Evolutionary conservation across 1,140 invertebrate genomes (phyloP).

Genomic region (Pseudoatta argentina): DNA sequence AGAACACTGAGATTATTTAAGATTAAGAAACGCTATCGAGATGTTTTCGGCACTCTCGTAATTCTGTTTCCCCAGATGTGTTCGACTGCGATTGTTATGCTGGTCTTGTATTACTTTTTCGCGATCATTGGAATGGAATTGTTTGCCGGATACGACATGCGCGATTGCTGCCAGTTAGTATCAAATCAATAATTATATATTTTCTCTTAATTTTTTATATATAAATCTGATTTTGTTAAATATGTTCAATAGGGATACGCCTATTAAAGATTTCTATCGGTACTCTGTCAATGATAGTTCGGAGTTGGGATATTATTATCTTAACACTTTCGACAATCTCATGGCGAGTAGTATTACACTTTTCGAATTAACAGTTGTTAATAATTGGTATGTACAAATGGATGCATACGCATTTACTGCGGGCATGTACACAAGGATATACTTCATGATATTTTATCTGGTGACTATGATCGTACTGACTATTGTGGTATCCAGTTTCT

Average conservation of each 20-base stretch:
- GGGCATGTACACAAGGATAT: conserved; percentile 90
- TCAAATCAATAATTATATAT: conserved; percentile 19
- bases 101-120: conserved; percentile 96
- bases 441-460: conserved; percentile 96
- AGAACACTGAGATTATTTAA: conserved; percentile 91
- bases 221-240: neutral
- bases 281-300: conserved; percentile 89
- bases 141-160: conserved; percentile 92
- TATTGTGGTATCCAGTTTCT: conserved; percentile 95
- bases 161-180: conserved; percentile 94
- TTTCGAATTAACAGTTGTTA: conserved; percentile 96
- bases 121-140: conserved; percentile 97
- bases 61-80: conserved; percentile 92
- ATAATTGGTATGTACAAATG: conserved; percentile 98
- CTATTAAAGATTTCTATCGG: conserved; percentile 94
- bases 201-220: neutral
- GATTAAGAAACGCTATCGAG: conserved; percentile 94
- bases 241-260: conserved; percentile 90
- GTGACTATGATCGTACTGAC: conserved; percentile 97
- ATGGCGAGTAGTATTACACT: conserved; percentile 92
- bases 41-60: conserved; percentile 96
- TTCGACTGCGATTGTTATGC: conserved; percentile 93
- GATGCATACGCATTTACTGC: conserved; percentile 93
- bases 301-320: conserved; percentile 93
- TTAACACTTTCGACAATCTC: conserved; percentile 94